Conservation (phyloP, 2,113 vertebrate species). For the Herpailurus yagouaroundi region DNA sequence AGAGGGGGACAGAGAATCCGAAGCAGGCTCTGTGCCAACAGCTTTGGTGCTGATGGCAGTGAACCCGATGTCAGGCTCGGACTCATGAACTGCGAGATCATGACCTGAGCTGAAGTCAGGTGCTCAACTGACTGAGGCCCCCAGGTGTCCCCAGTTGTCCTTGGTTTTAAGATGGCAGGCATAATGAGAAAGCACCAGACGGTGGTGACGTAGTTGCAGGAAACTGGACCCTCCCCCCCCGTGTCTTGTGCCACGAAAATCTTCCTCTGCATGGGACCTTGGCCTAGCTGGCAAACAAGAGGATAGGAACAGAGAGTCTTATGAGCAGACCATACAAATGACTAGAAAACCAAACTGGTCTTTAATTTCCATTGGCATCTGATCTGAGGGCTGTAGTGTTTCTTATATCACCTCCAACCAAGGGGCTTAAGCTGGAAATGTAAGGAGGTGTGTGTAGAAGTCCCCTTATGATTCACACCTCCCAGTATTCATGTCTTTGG, state of each 20-base stretch:
- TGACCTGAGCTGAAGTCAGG: too few relatives aligned
- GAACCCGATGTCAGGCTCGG: too few relatives aligned
- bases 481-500: neutral
- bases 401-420: too few relatives aligned
- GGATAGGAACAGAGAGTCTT: neutral
- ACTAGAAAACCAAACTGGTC: neutral
- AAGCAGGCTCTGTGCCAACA: too few relatives aligned
- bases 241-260: neutral
- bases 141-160: neutral
- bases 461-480: rapidly evolving
- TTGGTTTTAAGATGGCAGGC: neutral
- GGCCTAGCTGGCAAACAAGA: neutral
- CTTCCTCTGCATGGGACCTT: neutral
- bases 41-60: too few relatives aligned
- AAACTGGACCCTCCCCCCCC: rapidly evolving
- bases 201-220: neutral
- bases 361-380: neutral
- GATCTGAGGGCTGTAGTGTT: neutral
- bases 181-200: neutral
- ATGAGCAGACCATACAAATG: neutral
- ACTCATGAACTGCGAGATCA: too few relatives aligned
- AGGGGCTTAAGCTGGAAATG: neutral
- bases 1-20: too few relatives aligned
- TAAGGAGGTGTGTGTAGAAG: neutral
- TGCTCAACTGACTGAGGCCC: too few relatives aligned